A percentile compares a stretch with the other conserved stretches of the same genome.
Evolutionary conservation across 2,113 vertebrate genomes (phyloP).

Genomic region (Heteronetta atricapilla): DNA sequence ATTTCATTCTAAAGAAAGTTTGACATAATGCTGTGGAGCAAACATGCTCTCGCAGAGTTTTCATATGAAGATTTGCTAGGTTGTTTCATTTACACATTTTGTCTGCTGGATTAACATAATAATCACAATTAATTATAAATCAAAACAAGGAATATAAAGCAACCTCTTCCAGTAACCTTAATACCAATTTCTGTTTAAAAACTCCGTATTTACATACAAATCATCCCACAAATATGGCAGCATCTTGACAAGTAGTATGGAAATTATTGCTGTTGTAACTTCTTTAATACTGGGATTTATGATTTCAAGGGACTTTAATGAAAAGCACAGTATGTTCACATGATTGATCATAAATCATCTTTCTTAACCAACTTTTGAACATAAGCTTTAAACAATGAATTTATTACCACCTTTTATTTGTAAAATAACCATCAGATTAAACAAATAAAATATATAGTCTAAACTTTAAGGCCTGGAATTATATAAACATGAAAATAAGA

Average conservation of each 20-base stretch:
- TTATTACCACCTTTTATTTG: neutral
- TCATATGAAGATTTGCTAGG: neutral
- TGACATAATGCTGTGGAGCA: neutral
- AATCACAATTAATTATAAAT: constrained; percentile 27
- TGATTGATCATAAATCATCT: neutral
- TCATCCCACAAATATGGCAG: constrained; percentile 26
- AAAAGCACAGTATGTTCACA: neutral
- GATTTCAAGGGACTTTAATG: neutral
- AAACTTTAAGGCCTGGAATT: neutral
- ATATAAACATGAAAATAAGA: neutral
- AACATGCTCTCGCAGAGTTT: neutral
- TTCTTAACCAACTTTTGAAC: neutral
- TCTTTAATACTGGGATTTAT: constrained; percentile 31
- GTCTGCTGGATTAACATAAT: neutral
- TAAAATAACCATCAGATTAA: neutral
- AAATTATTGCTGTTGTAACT: constrained; percentile 3
- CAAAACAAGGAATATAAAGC: neutral
- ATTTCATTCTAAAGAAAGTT: neutral
- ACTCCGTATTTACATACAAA: constrained; percentile 24
- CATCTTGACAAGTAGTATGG: neutral
- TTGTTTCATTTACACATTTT: constrained; percentile 42
- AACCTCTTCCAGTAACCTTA: constrained; percentile 20
- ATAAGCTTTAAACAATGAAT: neutral
- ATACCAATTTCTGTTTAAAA: constrained; percentile 22
- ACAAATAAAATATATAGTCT: neutral